phyloP scores from a whole-genome alignment of 2,797 vertebrate genomes.

The Buphagus erythrorhynchus region DNA sequence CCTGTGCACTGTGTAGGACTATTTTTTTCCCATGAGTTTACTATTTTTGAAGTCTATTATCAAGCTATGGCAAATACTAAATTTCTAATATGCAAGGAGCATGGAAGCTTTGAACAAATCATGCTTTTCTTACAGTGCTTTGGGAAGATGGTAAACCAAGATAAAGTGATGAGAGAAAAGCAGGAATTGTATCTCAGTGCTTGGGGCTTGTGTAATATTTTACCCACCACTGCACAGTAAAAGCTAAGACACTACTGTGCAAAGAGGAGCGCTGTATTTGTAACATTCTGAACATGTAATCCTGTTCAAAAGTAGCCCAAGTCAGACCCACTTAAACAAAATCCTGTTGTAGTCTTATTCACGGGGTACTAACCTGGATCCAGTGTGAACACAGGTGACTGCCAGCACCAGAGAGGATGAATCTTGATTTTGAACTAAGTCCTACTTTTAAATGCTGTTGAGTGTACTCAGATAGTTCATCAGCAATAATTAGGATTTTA shows the following conservation, averaged over 20 bases:
- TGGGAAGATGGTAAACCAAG: neutral
- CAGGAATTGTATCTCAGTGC: neutral
- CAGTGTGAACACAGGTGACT: neutral
- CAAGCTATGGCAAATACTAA: neutral
- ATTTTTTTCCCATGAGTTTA: neutral
- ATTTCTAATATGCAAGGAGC: neutral
- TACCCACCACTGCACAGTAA: neutral
- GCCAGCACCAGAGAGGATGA: neutral
- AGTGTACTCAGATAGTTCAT: neutral
- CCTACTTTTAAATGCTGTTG: neutral
- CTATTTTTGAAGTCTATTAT: neutral
- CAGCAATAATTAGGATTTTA: neutral
- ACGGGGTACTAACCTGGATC: rapidly evolving
- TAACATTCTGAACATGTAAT: neutral
- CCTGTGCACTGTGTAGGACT: neutral
- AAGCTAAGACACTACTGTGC: neutral
- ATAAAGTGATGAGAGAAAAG: neutral
- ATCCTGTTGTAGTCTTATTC: neutral
- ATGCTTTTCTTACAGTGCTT: neutral
- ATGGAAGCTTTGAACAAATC: neutral
- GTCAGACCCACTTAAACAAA: neutral
- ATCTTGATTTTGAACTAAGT: neutral
- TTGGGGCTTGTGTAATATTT: neutral
- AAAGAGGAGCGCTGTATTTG: neutral
- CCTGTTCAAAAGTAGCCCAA: neutral